phyloP scores from a whole-genome alignment of 1,140 invertebrate genomes.

The Drosophila mauritiana region DNA sequence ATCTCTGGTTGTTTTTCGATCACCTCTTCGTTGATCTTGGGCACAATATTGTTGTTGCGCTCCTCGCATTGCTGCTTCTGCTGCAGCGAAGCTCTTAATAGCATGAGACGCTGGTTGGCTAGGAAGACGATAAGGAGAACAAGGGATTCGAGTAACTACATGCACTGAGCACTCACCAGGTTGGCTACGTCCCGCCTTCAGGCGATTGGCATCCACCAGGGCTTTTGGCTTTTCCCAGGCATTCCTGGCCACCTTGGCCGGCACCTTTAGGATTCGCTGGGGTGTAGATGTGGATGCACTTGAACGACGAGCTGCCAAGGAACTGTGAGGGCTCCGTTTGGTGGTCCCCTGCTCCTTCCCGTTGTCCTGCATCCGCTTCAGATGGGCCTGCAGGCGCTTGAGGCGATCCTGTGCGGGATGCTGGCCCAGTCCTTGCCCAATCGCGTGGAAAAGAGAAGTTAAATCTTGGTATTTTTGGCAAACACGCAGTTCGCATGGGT shows the following conservation, averaged over 20 bases:
- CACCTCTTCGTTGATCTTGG: neutral
- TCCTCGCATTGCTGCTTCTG: conserved; percentile 22
- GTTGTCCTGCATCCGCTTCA: conserved; percentile 32
- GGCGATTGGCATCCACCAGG: conserved; percentile 55
- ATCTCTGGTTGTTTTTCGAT: neutral
- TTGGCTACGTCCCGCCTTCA: neutral
- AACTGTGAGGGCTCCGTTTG: conserved; percentile 2
- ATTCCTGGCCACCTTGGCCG: neutral
- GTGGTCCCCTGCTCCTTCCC: neutral
- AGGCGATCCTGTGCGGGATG: conserved; percentile 72
- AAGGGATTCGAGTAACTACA: neutral
- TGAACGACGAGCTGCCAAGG: neutral
- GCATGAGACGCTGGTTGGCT: conserved; percentile 57
- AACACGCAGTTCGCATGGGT: neutral
- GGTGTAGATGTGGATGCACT: neutral
- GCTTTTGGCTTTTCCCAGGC: conserved; percentile 66
- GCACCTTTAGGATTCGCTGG: neutral
- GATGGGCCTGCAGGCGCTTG: conserved; percentile 59
- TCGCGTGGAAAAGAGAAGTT: neutral
- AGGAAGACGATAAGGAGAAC: neutral
- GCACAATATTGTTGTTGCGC: conserved; percentile 17
- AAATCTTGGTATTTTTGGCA: neutral
- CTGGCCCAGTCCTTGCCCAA: neutral
- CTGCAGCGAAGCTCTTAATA: conserved; percentile 23
- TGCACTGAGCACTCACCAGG: conserved; percentile 38